Base-by-base conservation (phyloP, 2,113 vertebrate genomes). In the Aythya baeri region DNA sequence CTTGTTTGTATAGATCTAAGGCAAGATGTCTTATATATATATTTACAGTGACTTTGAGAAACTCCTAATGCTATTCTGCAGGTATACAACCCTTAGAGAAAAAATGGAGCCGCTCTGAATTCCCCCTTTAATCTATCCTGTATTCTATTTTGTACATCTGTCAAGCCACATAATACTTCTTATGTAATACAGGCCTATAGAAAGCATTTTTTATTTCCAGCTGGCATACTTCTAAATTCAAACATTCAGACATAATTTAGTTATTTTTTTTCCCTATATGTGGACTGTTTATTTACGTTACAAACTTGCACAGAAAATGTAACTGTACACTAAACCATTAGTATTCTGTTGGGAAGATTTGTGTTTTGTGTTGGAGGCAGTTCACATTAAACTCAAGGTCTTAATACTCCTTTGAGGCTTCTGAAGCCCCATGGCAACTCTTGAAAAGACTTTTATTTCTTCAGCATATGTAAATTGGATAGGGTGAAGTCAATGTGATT, bases 361-460 rank as follows among this genome's bases (percentile, higher is more conserved):
- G 93, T 96, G 91, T 92, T 97, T 97, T 96, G 72, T 97, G 88
- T 97, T 96, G 88, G 76, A 97, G 92, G 93, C 94, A 97, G 91
- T 88, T 97, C 94, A 92, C 96, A 97, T 97, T 97, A 97, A 97
- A 97, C 92, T 97, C 97, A 97, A 98, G 95, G 93, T 97, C 96
- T 98, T 97, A 98, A 93, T 96, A 95, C 95, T 97, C 97, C 94
- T 97, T 93, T 95, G 97, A 97, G 97, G 72, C 74, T 81, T 96
- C 93, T 93, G 83, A 88, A 96, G 86, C 95, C 95, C 95, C 91
- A 76, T 89, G 95, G 97, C 96, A 95, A 97, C 97, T 97, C 95
- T 97, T 95, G 95, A 97, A 97, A 97, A 97, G 95, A 76, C 93
- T 97, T 98, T 98, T 97, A 98, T 98, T 98, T 97, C 97, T 97